phyloP scores from a whole-genome alignment of 2,113 vertebrate species.

The Falco punctatus region DNA sequence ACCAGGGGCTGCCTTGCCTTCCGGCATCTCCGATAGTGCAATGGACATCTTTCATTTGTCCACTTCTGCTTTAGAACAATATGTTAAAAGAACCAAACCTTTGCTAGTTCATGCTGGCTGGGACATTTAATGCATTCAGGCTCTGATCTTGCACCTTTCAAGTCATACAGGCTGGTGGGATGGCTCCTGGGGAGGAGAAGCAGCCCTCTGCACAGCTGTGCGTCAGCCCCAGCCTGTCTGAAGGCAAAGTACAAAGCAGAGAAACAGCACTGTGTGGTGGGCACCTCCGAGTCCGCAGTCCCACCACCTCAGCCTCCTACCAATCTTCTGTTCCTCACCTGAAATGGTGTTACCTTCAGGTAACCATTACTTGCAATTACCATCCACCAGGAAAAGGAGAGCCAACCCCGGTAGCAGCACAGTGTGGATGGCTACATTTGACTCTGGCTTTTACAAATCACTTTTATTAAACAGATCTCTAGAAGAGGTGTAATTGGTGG shows the following conservation, averaged over 20 bases:
- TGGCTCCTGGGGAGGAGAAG: background rate
- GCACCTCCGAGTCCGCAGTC: background rate
- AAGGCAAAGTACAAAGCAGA: background rate
- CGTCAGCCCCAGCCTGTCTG: background rate
- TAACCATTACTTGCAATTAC: background rate
- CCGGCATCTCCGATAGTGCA: background rate
- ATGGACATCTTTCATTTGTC: background rate
- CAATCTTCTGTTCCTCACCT: background rate
- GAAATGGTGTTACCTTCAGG: background rate
- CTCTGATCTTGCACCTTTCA: background rate
- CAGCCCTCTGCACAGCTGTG: background rate
- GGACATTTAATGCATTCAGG: background rate
- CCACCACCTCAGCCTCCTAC: background rate
- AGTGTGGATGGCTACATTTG: background rate
- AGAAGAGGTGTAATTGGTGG: background rate
- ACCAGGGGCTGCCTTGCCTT: background rate
- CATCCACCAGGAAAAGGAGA: background rate
- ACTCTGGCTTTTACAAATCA: background rate
- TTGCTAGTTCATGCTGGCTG: background rate
- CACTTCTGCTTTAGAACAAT: background rate
- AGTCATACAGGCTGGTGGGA: background rate
- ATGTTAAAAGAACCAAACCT: background rate
- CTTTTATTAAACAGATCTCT: background rate
- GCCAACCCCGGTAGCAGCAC: background rate
- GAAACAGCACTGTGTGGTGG: background rate